Conservation (phyloP, 2,113 vertebrate genomes). For the Cyphomyrus plagiostoma region DNA sequence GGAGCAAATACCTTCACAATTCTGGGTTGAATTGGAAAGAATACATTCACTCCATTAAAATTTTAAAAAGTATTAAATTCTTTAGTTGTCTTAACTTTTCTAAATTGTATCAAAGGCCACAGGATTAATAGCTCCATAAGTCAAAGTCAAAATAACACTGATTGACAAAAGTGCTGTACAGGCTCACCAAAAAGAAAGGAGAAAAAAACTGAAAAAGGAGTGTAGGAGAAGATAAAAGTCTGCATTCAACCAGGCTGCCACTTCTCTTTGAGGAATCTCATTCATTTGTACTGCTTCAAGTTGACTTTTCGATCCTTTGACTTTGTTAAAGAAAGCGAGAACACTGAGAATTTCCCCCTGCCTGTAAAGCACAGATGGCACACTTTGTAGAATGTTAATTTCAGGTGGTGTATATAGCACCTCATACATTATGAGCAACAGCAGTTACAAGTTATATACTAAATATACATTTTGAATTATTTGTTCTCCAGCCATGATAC, state of each 20-base stretch:
- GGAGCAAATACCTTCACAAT: not conserved
- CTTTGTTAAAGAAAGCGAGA: not conserved
- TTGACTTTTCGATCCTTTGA: not conserved
- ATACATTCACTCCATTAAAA: not conserved
- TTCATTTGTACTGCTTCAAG: not conserved
- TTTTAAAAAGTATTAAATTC: not conserved
- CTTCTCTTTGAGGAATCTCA: not conserved
- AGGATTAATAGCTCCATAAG: not conserved
- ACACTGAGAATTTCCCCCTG: not conserved
- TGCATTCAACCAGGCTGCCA: not conserved
- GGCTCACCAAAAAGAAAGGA: not conserved
- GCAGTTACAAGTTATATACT: not conserved
- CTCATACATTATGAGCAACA: constrained; percentile 2
- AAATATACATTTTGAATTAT: not conserved
- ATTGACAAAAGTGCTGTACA: not conserved
- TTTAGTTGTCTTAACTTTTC: not conserved
- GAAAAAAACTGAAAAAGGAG: not conserved
- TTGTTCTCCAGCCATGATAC: not conserved
- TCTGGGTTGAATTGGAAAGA: not conserved
- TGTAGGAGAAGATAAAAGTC: not conserved
- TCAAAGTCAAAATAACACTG: not conserved
- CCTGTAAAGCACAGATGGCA: not conserved
- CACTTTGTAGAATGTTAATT: not conserved
- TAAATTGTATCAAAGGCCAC: not conserved
- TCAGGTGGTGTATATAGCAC: not conserved